phyloP scores from a whole-genome alignment of 2,888 invertebrate genomes.

The Nymphalis c-album region DNA sequence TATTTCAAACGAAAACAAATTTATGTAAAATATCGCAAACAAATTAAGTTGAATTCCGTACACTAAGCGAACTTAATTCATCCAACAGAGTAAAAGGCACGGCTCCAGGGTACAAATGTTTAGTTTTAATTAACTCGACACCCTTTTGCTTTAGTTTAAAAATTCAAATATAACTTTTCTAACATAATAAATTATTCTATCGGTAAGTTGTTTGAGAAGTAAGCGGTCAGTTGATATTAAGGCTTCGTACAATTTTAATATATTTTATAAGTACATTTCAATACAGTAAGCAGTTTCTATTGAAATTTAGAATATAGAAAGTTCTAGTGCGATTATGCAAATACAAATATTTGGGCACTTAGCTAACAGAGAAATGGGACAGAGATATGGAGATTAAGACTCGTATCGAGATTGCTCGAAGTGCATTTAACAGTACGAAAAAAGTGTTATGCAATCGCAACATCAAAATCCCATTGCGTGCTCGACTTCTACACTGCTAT shows the following conservation, averaged over 20 bases:
- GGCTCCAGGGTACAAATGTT: slow-evolving; percentile 41
- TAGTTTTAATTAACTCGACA: slow-evolving; percentile 43
- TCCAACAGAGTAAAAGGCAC: slow-evolving; percentile 44
- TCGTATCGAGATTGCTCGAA: too few relatives aligned
- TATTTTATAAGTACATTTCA: neutral
- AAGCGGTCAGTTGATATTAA: slow-evolving; percentile 2
- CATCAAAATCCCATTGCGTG: too few relatives aligned
- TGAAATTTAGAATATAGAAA: too few relatives aligned
- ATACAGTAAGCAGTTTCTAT: too few relatives aligned
- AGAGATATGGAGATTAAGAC: too few relatives aligned
- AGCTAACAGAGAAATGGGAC: too few relatives aligned
- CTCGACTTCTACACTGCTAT: too few relatives aligned
- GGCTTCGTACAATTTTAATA: neutral
- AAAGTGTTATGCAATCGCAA: too few relatives aligned
- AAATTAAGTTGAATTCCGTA: slow-evolving; percentile 34
- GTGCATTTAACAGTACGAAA: too few relatives aligned
- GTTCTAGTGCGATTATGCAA: too few relatives aligned
- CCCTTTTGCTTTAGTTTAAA: slow-evolving; percentile 28
- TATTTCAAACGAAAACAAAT: slow-evolving; percentile 4
- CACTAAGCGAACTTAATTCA: slow-evolving; percentile 41
- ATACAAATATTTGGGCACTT: too few relatives aligned
- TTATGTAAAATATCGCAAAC: slow-evolving; percentile 27
- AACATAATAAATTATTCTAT: slow-evolving; percentile 14
- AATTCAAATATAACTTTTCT: slow-evolving; percentile 22
- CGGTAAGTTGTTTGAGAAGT: slow-evolving; percentile 9